Evolutionary conservation across 2,797 vertebrate species (phyloP).

Genomic region (Lophotriccus pileatus): DNA sequence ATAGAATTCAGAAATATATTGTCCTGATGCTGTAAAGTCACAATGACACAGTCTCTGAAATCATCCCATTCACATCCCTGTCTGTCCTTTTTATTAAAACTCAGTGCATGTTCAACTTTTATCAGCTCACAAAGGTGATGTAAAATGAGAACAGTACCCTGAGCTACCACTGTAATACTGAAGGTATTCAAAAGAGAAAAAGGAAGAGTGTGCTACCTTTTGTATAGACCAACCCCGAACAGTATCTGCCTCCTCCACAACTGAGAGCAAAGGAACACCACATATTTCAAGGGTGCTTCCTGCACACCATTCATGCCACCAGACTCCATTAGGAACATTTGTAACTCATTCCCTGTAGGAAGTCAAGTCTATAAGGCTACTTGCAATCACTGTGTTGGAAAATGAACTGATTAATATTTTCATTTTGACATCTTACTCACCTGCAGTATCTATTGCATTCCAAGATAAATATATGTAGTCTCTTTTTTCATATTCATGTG

Average conservation of each 20-base stretch:
- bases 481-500: background rate
- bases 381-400: background rate
- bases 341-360: background rate
- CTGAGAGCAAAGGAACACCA: background rate
- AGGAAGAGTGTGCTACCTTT: background rate
- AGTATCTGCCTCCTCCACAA: background rate
- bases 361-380: background rate
- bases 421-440: background rate
- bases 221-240: rapidly evolving
- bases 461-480: background rate
- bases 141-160: background rate
- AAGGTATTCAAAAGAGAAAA: background rate
- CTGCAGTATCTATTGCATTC: background rate
- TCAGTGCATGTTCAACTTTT: background rate
- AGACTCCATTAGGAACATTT: background rate
- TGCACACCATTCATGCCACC: background rate
- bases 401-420: background rate
- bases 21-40: background rate
- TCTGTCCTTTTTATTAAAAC: background rate
- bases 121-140: background rate
- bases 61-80: background rate
- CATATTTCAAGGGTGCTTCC: background rate
- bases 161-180: background rate
- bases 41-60: background rate
- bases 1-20: background rate